Evolutionary conservation across 2,888 invertebrate species (phyloP).

Genomic region (Lamellibrachia satsuma): DNA sequence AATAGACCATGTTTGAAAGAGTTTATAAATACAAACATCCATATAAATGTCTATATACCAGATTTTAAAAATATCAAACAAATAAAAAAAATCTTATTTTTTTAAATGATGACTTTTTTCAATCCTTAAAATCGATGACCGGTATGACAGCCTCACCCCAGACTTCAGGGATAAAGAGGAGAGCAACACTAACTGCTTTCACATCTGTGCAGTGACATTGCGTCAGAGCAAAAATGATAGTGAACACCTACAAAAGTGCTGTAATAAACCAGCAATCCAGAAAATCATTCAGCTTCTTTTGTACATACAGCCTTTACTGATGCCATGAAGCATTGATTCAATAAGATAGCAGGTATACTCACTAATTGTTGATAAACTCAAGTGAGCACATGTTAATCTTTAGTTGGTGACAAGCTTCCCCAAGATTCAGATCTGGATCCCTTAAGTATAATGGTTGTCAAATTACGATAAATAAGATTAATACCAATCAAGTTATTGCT

Average conservation of each 20-base stretch:
- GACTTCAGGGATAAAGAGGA: too few relatives aligned
- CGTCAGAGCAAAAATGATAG: background rate
- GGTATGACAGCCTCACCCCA: too few relatives aligned
- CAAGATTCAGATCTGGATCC: background rate
- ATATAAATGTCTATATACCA: too few relatives aligned
- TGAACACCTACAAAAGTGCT: background rate
- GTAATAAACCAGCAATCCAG: background rate
- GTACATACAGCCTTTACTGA: background rate
- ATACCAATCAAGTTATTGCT: constrained; percentile 2
- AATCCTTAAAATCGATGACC: too few relatives aligned
- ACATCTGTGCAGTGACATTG: background rate
- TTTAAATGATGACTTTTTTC: too few relatives aligned
- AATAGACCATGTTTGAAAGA: too few relatives aligned
- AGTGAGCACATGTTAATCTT: background rate
- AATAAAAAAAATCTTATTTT: too few relatives aligned
- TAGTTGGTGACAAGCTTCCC: background rate
- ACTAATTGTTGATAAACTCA: background rate
- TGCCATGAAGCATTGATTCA: background rate
- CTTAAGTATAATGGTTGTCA: background rate
- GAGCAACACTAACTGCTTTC: background rate
- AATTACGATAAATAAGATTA: background rate
- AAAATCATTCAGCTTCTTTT: background rate
- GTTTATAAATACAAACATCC: too few relatives aligned
- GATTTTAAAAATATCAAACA: too few relatives aligned
- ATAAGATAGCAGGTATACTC: background rate